These are phyloP conservation scores for Iphiclides podalirius DNA, from an alignment of 2,888 invertebrate genomes.

Conservation along the genomic window DNA sequence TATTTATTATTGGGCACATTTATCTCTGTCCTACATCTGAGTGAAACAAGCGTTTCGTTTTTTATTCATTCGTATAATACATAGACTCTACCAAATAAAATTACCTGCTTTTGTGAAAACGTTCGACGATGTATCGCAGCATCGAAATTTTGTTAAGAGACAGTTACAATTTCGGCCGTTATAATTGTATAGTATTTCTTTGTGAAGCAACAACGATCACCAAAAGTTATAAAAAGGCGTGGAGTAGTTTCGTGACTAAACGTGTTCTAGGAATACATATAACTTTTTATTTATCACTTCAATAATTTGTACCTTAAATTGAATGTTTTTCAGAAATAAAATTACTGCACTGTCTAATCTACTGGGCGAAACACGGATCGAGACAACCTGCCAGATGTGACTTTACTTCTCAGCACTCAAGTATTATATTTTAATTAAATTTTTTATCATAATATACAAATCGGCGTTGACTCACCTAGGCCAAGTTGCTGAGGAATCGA, in stretches of 20 bases:
- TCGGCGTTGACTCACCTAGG: no score
- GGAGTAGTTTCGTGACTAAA: slow-evolving; percentile 35
- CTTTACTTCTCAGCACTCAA: no score
- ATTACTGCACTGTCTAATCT: no score
- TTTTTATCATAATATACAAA: no score
- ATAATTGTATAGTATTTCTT: slow-evolving; percentile 79
- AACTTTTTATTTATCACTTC: no score
- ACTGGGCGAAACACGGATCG: no score
- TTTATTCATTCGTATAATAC: slow-evolving; percentile 54
- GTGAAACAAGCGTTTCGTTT: slow-evolving; percentile 57
- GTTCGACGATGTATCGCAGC: slow-evolving; percentile 54
- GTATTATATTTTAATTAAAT: no score
- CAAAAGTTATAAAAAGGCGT: slow-evolving; percentile 41
- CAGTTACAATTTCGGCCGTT: slow-evolving; percentile 79
- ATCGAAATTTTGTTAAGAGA: slow-evolving; percentile 66
- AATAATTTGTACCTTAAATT: no score
- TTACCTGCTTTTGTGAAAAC: slow-evolving; percentile 72
- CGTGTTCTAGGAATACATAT: no score
- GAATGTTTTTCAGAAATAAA: no score
- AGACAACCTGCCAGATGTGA: no score
- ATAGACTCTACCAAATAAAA: slow-evolving; percentile 58
- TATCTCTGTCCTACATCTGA: slow-evolving; percentile 53
- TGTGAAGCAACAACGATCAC: slow-evolving; percentile 52
- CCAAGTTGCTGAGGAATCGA: no score
- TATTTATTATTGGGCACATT: slow-evolving; percentile 66